These are phyloP conservation scores for Semotilus atromaculatus DNA, from an alignment of 2,797 vertebrate species.

Conservation along the genomic window DNA sequence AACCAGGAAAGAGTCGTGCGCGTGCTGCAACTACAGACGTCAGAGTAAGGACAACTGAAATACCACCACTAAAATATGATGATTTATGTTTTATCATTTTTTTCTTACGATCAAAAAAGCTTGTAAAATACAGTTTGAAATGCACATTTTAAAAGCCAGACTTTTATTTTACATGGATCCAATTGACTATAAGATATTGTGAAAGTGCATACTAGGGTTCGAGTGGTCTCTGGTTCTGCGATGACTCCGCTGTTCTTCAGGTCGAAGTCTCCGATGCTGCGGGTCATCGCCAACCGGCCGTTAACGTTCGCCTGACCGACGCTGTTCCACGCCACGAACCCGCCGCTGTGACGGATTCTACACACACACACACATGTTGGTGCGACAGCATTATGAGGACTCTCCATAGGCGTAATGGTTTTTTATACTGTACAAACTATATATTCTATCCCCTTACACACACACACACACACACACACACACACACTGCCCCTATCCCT, in stretches of 20 bases:
- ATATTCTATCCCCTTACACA: too few species aligned
- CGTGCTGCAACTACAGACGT: conserved; percentile 82
- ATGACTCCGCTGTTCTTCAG: conserved; percentile 91
- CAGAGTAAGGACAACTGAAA: not conserved
- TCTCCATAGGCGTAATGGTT: too few species aligned
- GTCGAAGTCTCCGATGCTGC: conserved; percentile 96
- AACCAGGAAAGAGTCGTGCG: conserved; percentile 90
- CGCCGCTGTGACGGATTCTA: conserved; percentile 78
- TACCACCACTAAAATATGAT: too few species aligned
- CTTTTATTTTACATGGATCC: too few species aligned
- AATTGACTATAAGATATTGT: not conserved
- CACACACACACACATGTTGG: not conserved
- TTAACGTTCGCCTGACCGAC: conserved; percentile 95
- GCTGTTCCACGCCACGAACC: conserved; percentile 95
- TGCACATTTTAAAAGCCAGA: not conserved
- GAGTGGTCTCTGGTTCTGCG: conserved; percentile 93
- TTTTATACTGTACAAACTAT: too few species aligned
- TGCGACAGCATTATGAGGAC: too few species aligned
- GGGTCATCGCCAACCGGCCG: conserved; percentile 94
- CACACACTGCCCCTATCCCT: too few species aligned
- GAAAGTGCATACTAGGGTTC: conserved; percentile 75
- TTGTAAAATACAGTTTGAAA: not conserved
- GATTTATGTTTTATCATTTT: not conserved
- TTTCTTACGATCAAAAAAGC: not conserved
- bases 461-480: too few species aligned